Base-by-base conservation (phyloP, 2,888 invertebrate genomes). In the Acanthopleura granulata region DNA sequence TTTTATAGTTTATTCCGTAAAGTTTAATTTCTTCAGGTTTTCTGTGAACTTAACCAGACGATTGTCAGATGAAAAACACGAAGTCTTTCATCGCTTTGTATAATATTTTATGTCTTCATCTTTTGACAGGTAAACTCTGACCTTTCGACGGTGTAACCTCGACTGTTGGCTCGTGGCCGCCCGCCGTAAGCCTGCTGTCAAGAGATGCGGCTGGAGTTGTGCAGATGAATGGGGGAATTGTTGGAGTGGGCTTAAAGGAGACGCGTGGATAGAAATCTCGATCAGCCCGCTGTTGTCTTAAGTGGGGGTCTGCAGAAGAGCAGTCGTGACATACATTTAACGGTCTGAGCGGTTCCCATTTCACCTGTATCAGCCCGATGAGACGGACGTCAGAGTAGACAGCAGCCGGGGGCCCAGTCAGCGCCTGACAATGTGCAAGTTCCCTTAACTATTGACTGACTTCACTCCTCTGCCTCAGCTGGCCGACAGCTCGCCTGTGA, bases 261-360 rank as follows among this genome's bases (percentile, higher is more conserved):
- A 27, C 22, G 66, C 66, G 66, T 66, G 66, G 66, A 27, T 22
- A 27, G 66, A 27, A 66, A 66, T 22, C 27, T 66, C 66, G 66
- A 66, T 66, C 12, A 66, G 29, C 25, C 22, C 27, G 29, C 22
- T 66, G 66, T 66, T 66, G 66, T 66, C 66, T 66, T 66, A 22
- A 66, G 66, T 27, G 27, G 25, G 6, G 66, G 16, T 14, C 16
- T 66, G 6, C 22, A 66, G 29, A 18, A 16, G 29, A 27, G 25
- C 25, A 66, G 66, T 66, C 66, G 66, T 66, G 66, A 66, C 66
- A 66, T 27, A 66, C 66, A 66, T 22, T 27, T 27, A 66, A 66
- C 66, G 3, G 16, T 18, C 66, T 27, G 22, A 6, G 25, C 29
- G 6, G 29, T 66, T 66, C 66, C 16, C 66, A 66, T 66, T 66